Conservation (phyloP, 2,797 vertebrate genomes). For the Spinibarbus caldwelli region DNA sequence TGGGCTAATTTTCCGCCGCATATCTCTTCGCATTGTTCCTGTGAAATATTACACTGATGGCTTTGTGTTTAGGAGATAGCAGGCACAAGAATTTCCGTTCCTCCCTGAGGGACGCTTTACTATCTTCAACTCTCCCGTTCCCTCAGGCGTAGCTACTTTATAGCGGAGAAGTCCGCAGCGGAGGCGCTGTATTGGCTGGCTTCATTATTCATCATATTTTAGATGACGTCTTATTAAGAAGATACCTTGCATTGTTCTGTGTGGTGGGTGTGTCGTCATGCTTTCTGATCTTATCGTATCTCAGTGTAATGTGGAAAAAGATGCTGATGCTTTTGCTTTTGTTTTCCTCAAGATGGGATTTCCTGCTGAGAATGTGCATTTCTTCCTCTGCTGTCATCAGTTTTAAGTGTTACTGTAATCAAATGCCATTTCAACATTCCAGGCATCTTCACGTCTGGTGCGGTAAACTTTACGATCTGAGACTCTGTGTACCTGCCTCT, state of each 20-base stretch:
- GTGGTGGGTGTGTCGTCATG: slow-evolving; percentile 7
- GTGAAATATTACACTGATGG: slow-evolving; percentile 17
- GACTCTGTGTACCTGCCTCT: slow-evolving; percentile 3
- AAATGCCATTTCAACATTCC: slow-evolving; percentile 37
- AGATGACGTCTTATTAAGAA: slow-evolving; percentile 31
- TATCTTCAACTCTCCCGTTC: background rate
- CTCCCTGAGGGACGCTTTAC: slow-evolving; percentile 8
- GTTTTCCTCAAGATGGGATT: slow-evolving; percentile 50
- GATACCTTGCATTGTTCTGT: background rate
- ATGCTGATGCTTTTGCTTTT: slow-evolving; percentile 36
- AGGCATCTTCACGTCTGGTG: background rate
- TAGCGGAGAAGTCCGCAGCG: background rate
- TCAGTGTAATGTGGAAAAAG: slow-evolving; percentile 44
- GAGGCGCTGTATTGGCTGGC: background rate
- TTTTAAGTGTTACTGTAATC: slow-evolving; percentile 51
- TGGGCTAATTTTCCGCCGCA: slow-evolving; percentile 8
- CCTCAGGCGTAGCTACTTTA: slow-evolving; percentile 10
- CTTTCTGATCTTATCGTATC: slow-evolving; percentile 27
- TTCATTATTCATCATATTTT: slow-evolving; percentile 33
- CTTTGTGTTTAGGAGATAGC: slow-evolving; percentile 30
- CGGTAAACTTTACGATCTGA: background rate
- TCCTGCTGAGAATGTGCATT: slow-evolving; percentile 54
- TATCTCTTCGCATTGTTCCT: slow-evolving; percentile 15
- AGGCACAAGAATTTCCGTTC: background rate
- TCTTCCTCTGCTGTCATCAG: slow-evolving; percentile 50